Conservation (phyloP, 2,797 vertebrate species). For the Hybognathus amarus region DNA sequence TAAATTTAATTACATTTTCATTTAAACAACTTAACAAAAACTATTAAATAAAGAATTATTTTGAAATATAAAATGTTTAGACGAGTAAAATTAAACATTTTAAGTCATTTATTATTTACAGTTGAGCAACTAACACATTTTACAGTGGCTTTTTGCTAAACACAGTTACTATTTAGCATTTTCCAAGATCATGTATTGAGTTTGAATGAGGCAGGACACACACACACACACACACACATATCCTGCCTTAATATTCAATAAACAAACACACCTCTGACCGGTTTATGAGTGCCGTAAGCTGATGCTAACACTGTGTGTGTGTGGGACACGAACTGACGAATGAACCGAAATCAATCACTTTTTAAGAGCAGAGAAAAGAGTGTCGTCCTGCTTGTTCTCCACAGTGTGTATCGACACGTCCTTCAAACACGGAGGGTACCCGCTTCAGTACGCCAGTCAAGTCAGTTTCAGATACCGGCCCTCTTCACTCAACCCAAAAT, state of each 20-base stretch:
- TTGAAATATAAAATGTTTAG: too few relatives aligned
- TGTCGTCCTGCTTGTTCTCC: not conserved
- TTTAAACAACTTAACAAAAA: not conserved
- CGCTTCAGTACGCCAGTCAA: conserved; percentile 69
- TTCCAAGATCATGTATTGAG: not conserved
- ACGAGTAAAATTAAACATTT: too few relatives aligned
- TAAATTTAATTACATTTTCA: not conserved
- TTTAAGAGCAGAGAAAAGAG: not conserved
- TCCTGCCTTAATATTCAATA: not conserved
- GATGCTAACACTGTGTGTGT: too few relatives aligned
- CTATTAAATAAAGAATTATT: too few relatives aligned
- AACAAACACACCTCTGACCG: too few relatives aligned
- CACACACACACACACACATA: not conserved
- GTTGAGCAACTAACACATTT: not conserved
- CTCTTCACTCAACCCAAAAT: conserved; percentile 35
- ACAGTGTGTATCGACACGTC: conserved; percentile 65
- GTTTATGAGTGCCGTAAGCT: not conserved
- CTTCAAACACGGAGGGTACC: conserved; percentile 61
- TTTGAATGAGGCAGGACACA: not conserved
- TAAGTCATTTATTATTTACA: not conserved
- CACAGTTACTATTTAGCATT: not conserved
- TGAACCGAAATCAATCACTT: not conserved
- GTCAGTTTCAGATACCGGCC: conserved; percentile 62
- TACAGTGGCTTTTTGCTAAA: not conserved
- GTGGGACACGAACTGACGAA: not conserved